A percentile compares a stretch with the other conserved stretches of the same genome.
Evolutionary conservation across 2,113 vertebrate species (phyloP).

Genomic region (Hymenochirus boettgeri): DNA sequence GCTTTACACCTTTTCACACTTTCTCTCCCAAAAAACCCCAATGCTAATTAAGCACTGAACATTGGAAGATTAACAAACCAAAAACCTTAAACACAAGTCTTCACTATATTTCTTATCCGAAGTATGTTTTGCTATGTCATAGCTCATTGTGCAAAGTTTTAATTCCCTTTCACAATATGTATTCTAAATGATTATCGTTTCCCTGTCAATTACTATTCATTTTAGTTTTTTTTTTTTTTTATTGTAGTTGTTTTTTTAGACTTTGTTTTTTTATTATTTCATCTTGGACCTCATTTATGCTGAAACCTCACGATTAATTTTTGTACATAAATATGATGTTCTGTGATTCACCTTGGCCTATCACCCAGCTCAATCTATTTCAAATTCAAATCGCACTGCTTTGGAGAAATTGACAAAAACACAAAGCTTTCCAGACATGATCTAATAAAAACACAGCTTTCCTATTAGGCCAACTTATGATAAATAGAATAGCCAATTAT

Average conservation of each 20-base stretch:
- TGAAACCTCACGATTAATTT: conserved; percentile 5
- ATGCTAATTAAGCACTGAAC: no score
- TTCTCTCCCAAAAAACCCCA: no score
- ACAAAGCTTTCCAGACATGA: conserved; percentile 28
- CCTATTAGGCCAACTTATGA: conserved; percentile 20
- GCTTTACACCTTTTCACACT: no score
- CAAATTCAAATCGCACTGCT: conserved; percentile 9
- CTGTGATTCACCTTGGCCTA: conserved; percentile 20
- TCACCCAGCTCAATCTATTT: conserved; percentile 16
- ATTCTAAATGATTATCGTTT: no score
- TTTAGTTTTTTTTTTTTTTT: no score
- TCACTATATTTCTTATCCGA: no score
- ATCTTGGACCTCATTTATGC: not conserved
- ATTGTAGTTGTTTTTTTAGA: not conserved
- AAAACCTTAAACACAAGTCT: no score
- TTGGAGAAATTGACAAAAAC: conserved; percentile 15
- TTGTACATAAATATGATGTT: conserved; percentile 18
- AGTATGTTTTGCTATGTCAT: no score
- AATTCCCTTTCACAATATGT: no score
- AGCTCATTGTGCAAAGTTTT: no score
- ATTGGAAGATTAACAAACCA: no score
- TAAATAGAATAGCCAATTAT: conserved; percentile 33
- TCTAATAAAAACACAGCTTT: conserved; percentile 33
- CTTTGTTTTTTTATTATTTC: not conserved
- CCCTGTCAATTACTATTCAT: no score